A percentile compares a stretch with the other conserved stretches of the same genome.
Conservation (phyloP, 1,140 invertebrate genomes). For the Ostrea edulis region DNA sequence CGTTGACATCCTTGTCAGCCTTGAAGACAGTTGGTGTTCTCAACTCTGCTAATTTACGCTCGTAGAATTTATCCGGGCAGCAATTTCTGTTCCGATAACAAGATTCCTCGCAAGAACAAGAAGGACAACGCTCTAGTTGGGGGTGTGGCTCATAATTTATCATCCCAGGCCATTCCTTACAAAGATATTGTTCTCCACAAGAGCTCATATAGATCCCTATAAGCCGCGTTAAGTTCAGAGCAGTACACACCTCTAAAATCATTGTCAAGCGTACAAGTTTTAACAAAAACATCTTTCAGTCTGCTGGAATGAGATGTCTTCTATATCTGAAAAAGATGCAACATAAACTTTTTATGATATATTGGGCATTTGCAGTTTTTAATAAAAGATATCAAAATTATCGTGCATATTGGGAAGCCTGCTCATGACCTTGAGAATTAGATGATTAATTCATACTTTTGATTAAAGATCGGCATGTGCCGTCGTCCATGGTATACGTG, state of each 20-base stretch:
- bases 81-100: background rate
- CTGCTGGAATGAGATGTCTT: too few relatives aligned
- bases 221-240: background rate
- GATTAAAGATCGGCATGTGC: too few relatives aligned
- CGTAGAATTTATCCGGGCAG: conserved; percentile 3
- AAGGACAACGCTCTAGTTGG: background rate
- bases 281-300: too few relatives aligned
- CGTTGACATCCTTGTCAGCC: background rate
- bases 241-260: background rate
- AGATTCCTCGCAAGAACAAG: background rate
- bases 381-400: too few relatives aligned
- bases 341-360: too few relatives aligned
- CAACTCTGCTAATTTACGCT: background rate
- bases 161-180: background rate
- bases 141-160: background rate
- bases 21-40: background rate
- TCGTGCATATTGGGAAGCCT: too few relatives aligned
- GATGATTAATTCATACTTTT: too few relatives aligned
- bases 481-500: too few relatives aligned
- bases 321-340: too few relatives aligned
- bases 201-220: background rate
- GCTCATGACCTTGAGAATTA: too few relatives aligned
- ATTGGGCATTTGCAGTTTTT: too few relatives aligned
- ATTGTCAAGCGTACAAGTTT: too few relatives aligned
- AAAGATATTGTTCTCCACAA: background rate